Evolutionary conservation across 1,140 invertebrate species (phyloP).

Genomic region (Pseudomyrmex gracilis): DNA sequence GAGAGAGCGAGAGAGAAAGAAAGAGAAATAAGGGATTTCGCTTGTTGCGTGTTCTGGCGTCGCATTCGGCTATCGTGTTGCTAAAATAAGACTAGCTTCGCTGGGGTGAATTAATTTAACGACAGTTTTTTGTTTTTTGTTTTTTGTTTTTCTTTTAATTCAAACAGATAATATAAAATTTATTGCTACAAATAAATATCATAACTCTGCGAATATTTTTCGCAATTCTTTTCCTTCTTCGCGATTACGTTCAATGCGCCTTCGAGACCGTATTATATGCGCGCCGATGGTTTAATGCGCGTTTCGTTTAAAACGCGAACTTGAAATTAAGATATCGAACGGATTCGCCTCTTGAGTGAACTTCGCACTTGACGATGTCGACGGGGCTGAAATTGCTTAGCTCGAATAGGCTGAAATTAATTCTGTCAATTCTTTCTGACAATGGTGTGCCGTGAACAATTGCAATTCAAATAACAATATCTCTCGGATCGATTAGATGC

Average conservation of each 20-base stretch:
- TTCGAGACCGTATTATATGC: not conserved
- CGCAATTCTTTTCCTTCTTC: too few species aligned
- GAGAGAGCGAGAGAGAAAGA: not conserved
- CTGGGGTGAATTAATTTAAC: constrained; percentile 24
- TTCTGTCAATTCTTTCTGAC: constrained; percentile 58
- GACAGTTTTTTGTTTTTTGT: not conserved
- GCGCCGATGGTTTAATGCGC: too few species aligned
- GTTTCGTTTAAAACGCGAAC: constrained; percentile 28
- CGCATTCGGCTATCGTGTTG: constrained; percentile 11
- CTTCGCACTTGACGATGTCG: constrained; percentile 27
- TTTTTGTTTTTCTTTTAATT: too few species aligned
- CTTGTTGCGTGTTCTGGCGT: constrained; percentile 34
- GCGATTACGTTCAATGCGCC: not conserved
- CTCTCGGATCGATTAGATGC: not conserved
- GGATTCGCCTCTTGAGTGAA: constrained; percentile 64
- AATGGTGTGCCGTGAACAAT: constrained; percentile 33
- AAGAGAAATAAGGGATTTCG: constrained; percentile 13
- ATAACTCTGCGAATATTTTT: not conserved
- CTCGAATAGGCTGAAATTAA: constrained; percentile 61
- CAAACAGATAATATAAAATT: too few species aligned
- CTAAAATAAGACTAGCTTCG: constrained; percentile 12
- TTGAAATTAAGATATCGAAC: constrained; percentile 68
- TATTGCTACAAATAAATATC: too few species aligned
- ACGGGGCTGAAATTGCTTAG: constrained; percentile 45
- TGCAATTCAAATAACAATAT: not conserved